These are phyloP conservation scores for Melanostigma gelatinosum DNA, from an alignment of 2,113 vertebrate genomes.

Conservation along the genomic window DNA sequence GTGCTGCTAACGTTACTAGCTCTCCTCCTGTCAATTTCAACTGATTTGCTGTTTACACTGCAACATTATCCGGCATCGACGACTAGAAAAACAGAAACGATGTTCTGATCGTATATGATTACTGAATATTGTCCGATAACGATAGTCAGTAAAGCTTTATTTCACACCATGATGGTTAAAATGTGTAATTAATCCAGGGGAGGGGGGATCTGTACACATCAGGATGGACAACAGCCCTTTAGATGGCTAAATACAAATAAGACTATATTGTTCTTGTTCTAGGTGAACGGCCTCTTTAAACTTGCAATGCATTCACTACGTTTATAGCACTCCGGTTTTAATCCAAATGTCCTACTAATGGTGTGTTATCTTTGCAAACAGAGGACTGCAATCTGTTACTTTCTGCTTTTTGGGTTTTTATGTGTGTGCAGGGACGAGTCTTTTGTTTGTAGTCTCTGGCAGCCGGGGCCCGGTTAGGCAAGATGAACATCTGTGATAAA, in stretches of 20 bases:
- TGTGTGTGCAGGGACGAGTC: slow-evolving; percentile 53
- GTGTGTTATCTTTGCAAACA: slow-evolving; percentile 46
- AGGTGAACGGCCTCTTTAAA: neutral
- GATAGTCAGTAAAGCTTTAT: neutral
- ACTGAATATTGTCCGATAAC: neutral
- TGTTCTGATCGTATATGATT: neutral
- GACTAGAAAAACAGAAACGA: neutral
- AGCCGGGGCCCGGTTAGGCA: slow-evolving; percentile 66
- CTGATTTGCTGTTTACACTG: no score
- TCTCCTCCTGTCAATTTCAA: neutral
- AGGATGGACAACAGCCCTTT: neutral
- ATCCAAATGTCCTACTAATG: slow-evolving; percentile 37
- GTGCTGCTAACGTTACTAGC: neutral
- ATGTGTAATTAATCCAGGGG: neutral
- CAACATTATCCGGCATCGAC: neutral
- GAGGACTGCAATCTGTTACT: slow-evolving; percentile 47
- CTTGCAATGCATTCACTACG: slow-evolving; percentile 9
- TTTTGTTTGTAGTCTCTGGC: slow-evolving; percentile 77
- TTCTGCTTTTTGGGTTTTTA: slow-evolving; percentile 54
- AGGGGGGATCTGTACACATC: no score
- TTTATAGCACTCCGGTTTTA: slow-evolving; percentile 24
- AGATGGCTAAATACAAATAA: slow-evolving; percentile 1
- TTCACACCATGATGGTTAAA: neutral
- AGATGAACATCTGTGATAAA: slow-evolving; percentile 81
- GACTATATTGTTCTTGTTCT: neutral